Conservation (phyloP, 2,113 vertebrate species). For the Lophotis ruficrista region DNA sequence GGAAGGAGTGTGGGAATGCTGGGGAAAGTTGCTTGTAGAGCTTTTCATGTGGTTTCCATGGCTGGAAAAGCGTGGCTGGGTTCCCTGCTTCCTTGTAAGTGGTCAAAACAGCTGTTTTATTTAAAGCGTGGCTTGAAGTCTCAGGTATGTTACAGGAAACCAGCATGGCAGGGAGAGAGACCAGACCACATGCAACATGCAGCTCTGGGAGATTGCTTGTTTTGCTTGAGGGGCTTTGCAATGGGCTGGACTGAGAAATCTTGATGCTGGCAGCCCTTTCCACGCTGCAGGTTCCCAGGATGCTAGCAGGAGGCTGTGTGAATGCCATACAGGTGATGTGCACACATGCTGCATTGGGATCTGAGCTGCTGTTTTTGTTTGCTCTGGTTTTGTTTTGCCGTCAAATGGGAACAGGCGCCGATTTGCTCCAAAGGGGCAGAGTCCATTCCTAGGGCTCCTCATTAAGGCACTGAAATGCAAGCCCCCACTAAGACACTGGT, state of each 20-base stretch:
- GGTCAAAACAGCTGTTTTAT: constrained; percentile 57
- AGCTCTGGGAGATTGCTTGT: not conserved
- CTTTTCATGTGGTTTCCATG: constrained; percentile 62
- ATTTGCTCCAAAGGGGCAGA: not conserved
- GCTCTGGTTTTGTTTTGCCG: not conserved
- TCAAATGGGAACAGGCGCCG: not conserved
- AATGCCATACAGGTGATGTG: not conserved
- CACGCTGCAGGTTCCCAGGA: not conserved
- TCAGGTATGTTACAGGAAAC: not conserved
- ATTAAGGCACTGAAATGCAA: not conserved
- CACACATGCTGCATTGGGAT: fast-evolving
- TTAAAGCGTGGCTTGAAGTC: constrained; percentile 39
- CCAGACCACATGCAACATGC: not conserved
- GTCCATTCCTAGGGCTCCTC: not conserved
- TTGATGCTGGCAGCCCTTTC: not conserved
- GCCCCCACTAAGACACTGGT: not conserved
- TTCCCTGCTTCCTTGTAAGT: constrained; percentile 6
- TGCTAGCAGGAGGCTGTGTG: not conserved
- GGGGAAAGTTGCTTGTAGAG: not conserved
- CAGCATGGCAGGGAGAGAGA: not conserved
- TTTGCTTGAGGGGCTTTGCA: not conserved
- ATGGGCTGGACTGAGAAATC: not conserved
- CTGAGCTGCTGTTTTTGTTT: not conserved
- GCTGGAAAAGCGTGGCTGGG: constrained; percentile 37
- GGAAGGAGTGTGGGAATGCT: not conserved